Evolutionary conservation across 1,140 invertebrate species (phyloP), one percentile per base, ranked within the genome.

Genomic region (Venustaconcha ellipsiformis): DNA sequence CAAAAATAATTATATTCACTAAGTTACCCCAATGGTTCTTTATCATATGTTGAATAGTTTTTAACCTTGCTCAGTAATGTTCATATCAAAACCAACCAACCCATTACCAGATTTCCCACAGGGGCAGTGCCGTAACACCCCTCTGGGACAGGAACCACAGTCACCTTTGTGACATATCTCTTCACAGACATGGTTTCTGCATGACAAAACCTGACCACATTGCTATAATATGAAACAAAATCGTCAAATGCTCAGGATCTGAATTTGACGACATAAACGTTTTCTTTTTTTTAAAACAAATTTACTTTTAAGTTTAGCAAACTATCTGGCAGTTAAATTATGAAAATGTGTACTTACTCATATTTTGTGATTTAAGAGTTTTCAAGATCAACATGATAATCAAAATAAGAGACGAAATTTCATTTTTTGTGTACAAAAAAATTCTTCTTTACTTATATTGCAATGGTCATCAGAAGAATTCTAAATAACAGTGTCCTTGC

Each of bases 171-270:
- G 97, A 86, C 97, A 98, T 14, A 93, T 88, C 66, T 91, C 89
- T 80, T 93, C 92, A 90, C 97, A 98, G 15, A 87, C 91, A 88
- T 99, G 96, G 78, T 93, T 91, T 1, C 95, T 94, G 91, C 96
- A 98, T 1, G 90, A 85, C 72, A 94, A 92, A 18, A 86, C 80
- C 81, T 94, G 94, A 14, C 92, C 92, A 90, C 97, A 98, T 3
- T 92, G 87, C 91, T 95, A 81, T 57, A 89, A 87, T 79, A 78
- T 80, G 78, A 79, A 48, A 11, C 37, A 48, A 48, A 48, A 8
- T 11, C 23, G 23, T 78, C 1, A 15, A 30, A 66, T 30, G 30
- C 0, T 66, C 18, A n/a, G 23, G 6, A 12, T n/a, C 23, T 60
- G 20, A 18, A 60, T 3, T 60, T 60, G 20, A 60, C 15, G 59